Conservation (phyloP, 1,140 invertebrate genomes). For the Lerema accius region DNA sequence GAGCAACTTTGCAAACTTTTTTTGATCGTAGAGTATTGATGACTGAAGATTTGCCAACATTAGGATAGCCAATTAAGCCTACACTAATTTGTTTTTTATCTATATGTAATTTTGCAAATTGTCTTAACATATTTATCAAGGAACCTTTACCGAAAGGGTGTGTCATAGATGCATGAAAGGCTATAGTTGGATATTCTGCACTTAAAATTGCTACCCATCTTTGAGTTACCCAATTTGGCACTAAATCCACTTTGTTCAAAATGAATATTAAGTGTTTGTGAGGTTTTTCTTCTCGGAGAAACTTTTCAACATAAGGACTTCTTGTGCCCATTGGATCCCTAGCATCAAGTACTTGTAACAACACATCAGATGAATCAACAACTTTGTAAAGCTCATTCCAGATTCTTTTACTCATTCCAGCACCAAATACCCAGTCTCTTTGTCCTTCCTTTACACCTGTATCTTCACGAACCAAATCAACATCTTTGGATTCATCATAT, state of each 20-base stretch:
- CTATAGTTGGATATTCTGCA: conserved; percentile 97
- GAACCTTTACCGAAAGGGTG: conserved; percentile 99
- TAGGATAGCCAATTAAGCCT: conserved; percentile 99
- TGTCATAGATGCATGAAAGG: conserved; percentile 98
- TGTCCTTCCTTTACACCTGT: conserved; percentile 88
- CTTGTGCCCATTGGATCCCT: conserved; percentile 97
- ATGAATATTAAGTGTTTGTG: conserved; percentile 98
- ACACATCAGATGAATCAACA: conserved; percentile 98
- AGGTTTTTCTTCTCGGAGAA: conserved; percentile 93
- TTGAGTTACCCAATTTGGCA: conserved; percentile 98
- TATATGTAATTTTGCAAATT: conserved; percentile 97
- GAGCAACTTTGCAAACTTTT: conserved; percentile 99
- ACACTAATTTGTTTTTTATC: conserved; percentile 99
- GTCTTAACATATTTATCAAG: conserved; percentile 97
- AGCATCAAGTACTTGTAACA: conserved; percentile 97
- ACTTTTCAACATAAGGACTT: conserved; percentile 96
- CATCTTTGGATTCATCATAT: conserved; percentile 92
- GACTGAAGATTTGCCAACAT: conserved; percentile 99
- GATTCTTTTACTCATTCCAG: conserved; percentile 98
- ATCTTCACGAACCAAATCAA: conserved; percentile 92
- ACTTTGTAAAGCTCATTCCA: conserved; percentile 99
- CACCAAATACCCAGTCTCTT: conserved; percentile 94
- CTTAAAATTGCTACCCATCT: conserved; percentile 97
- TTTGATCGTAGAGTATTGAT: conserved; percentile 98
- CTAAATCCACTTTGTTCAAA: conserved; percentile 97